Percentiles rank a stretch among this genome's conserved stretches.
Conservation (phyloP, 2,113 vertebrate species). For the Cheilinus undulatus region DNA sequence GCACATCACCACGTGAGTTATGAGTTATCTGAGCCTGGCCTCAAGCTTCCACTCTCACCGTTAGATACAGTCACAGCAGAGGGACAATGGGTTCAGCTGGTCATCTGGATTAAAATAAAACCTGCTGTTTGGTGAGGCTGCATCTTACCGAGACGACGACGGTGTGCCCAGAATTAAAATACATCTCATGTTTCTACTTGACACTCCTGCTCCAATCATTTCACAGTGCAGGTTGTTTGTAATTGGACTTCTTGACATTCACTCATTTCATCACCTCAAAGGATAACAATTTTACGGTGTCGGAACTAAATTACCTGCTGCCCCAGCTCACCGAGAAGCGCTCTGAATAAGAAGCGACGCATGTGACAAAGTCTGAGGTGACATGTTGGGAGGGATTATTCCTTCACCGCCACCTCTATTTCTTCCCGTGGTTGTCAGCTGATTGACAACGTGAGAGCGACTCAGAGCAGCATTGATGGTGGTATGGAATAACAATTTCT, state of each 20-base stretch:
- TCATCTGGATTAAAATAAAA: constrained; percentile 20
- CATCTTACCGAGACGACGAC: background rate
- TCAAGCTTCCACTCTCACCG: constrained; percentile 25
- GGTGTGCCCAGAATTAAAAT: background rate
- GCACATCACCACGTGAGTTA: constrained; percentile 39
- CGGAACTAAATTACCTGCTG: constrained; percentile 7
- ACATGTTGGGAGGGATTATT: constrained; percentile 1
- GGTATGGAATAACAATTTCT: background rate
- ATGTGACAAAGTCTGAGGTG: constrained; percentile 16
- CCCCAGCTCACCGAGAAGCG: background rate
- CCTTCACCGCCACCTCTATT: background rate
- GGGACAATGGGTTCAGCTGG: constrained; percentile 13
- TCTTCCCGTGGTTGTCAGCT: constrained; percentile 8
- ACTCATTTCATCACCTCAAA: constrained; percentile 14
- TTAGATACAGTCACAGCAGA: constrained; percentile 14
- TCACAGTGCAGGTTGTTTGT: background rate
- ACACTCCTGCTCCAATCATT: background rate
- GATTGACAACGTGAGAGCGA: constrained; percentile 15
- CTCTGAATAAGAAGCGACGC: background rate
- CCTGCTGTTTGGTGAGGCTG: background rate
- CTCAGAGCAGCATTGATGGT: background rate
- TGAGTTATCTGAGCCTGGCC: constrained; percentile 45
- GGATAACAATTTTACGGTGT: constrained; percentile 10
- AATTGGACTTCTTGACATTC: constrained; percentile 10
- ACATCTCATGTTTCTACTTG: background rate